A percentile compares a stretch with the other conserved stretches of the same genome.
phyloP scores from a whole-genome alignment of 2,113 vertebrate genomes.

The Corythaixoides concolor region DNA sequence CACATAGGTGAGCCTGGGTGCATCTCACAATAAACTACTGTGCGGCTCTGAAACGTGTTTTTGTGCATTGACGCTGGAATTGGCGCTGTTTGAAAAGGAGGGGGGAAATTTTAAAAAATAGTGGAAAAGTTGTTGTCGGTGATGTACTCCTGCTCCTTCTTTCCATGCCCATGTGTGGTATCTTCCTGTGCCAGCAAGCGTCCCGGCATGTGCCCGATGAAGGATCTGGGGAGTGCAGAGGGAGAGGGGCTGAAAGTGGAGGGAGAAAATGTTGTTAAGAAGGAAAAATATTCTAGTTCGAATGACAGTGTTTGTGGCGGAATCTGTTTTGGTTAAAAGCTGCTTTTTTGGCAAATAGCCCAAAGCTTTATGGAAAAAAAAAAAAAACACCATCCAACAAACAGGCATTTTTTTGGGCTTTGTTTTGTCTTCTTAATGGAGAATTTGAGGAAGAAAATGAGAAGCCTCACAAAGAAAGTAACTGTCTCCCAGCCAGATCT shows the following conservation, averaged over 20 bases:
- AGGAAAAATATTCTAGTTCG: background rate
- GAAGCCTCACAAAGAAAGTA: background rate
- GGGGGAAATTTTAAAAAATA: background rate
- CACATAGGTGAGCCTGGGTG: background rate
- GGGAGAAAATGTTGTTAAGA: background rate
- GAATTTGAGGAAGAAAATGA: background rate
- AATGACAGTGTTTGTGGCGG: background rate
- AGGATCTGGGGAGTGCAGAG: background rate
- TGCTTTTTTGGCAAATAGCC: background rate
- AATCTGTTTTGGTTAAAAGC: background rate
- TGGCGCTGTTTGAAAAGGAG: background rate
- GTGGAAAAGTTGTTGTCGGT: background rate
- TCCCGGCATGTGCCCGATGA: background rate
- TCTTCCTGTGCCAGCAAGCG: fast-evolving
- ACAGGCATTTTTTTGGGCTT: background rate
- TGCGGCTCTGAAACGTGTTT: background rate
- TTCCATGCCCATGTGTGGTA: background rate
- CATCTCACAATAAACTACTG: conserved; percentile 14
- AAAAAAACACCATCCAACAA: background rate
- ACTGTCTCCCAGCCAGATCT: background rate
- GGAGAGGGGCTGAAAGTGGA: background rate
- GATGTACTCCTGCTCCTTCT: background rate
- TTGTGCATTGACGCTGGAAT: background rate
- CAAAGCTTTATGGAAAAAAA: background rate
- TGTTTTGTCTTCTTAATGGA: background rate